Conservation (phyloP, 2,888 invertebrate species). For the Thereva nobilitata region DNA sequence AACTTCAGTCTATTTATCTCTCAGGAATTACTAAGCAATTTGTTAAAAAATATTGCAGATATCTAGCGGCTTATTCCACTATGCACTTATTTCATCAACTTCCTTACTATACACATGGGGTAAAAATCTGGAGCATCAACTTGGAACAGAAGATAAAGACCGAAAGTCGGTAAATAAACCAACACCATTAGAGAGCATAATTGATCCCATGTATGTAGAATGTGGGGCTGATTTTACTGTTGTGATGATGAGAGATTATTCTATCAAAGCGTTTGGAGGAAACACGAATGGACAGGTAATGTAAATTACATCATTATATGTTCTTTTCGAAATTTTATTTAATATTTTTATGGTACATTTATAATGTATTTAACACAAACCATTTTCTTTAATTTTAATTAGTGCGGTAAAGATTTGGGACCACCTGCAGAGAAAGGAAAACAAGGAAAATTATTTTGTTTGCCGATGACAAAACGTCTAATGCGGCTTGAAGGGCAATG, state of each 20-base stretch:
- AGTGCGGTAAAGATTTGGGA: constrained; percentile 56
- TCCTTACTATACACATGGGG: constrained; percentile 84
- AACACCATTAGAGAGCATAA: constrained; percentile 53
- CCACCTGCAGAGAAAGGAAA: constrained; percentile 53
- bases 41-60: constrained; percentile 50
- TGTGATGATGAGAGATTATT: constrained; percentile 55
- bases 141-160: constrained; percentile 64
- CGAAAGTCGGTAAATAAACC: constrained; percentile 53
- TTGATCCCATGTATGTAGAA: constrained; percentile 55
- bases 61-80: constrained; percentile 83
- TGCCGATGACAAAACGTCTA: constrained; percentile 56
- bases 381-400: constrained; percentile 3
- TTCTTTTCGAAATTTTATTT: neutral
- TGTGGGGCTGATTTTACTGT: constrained; percentile 58
- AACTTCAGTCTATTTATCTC: too few relatives aligned
- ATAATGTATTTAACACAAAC: neutral
- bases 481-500: constrained; percentile 58
- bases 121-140: constrained; percentile 85
- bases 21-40: neutral
- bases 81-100: constrained; percentile 70
- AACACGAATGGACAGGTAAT: constrained; percentile 56
- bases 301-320: neutral
- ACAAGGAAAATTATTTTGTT: constrained; percentile 53
- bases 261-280: constrained; percentile 58
- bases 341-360: neutral